Conservation (phyloP, 2,888 invertebrate species). For the Hydroisotoma schaefferi region DNA sequence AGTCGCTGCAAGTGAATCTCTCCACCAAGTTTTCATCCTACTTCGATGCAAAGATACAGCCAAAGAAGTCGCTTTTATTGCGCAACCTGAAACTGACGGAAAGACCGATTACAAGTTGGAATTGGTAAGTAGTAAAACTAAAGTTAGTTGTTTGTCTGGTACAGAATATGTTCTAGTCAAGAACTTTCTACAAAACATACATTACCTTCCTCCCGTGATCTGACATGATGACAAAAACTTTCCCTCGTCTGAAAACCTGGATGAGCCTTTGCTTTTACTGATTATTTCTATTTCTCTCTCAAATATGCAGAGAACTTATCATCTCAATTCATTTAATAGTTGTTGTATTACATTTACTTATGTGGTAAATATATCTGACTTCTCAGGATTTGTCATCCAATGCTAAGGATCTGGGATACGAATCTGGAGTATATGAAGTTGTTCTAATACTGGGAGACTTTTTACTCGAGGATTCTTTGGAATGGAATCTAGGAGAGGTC, state of each 20-base stretch:
- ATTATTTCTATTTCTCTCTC: constrained; percentile 7
- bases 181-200: too few relatives aligned
- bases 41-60: constrained; percentile 63
- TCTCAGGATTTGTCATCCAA: constrained; percentile 71
- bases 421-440: constrained; percentile 74
- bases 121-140: constrained; percentile 62
- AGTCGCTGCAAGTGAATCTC: constrained; percentile 49
- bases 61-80: constrained; percentile 90
- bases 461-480: constrained; percentile 80
- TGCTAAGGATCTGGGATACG: constrained; percentile 70
- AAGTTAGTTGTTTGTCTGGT: background rate
- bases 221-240: constrained; percentile 39
- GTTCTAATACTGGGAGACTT: constrained; percentile 88
- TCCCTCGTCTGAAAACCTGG: constrained; percentile 41
- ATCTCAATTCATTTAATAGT: too few relatives aligned
- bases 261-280: constrained; percentile 10
- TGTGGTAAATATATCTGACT: background rate
- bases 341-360: too few relatives aligned
- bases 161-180: background rate
- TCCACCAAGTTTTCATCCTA: constrained; percentile 84
- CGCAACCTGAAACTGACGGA: constrained; percentile 68
- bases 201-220: background rate
- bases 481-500: constrained; percentile 79
- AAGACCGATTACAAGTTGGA: constrained; percentile 74
- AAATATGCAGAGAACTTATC: background rate